Base-by-base conservation (phyloP, 2,888 invertebrate genomes). In the Corythucha ciliata region DNA sequence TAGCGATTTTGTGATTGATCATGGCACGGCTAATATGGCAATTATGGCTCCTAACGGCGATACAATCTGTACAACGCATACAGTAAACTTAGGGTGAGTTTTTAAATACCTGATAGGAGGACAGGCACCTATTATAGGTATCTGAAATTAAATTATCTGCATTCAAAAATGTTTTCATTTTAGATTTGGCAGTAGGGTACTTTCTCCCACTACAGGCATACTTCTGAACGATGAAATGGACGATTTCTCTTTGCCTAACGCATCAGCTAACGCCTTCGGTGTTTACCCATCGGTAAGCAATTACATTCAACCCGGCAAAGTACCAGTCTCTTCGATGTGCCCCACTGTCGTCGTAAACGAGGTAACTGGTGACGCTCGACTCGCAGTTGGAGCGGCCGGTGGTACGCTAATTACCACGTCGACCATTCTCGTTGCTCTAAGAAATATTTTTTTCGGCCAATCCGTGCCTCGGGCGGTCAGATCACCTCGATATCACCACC, bases 161-260 rank as follows among this genome's bases (percentile, higher is more conserved):
- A n/a, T n/a, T n/a, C n/a, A n/a, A n/a, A n/a, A n/a, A n/a, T n/a
- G n/a, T n/a, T n/a, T n/a, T n/a, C n/a, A n/a, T n/a, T 56, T 1
- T 18, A 60, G 60, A 46, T 60, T 60, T 68, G 96, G 93, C 2
- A 81, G 89, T 2, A 82, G 83, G 53, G 74, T 83, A 56, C 75
- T 83, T 4, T 90, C 91, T 0, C 70, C 70, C 22, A 78, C 78
- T 48, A 88, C 90, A 0, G 97, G 94, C 0, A 85, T 97, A 20
- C 72, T 96, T 14, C 81, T 90, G 68, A 97, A 96, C 68, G 86
- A 91, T 66, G 87, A 88, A 57, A 94, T 97, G 89, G 90, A 92
- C 61, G 96, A 97, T 65, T 97, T 96, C 68, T 87, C 91, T 0
- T 78, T 83, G 0, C 83, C 85, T 0, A 78, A 80, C 24, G 74